Conservation (phyloP, 2,113 vertebrate species). For the Callaeas wilsoni region DNA sequence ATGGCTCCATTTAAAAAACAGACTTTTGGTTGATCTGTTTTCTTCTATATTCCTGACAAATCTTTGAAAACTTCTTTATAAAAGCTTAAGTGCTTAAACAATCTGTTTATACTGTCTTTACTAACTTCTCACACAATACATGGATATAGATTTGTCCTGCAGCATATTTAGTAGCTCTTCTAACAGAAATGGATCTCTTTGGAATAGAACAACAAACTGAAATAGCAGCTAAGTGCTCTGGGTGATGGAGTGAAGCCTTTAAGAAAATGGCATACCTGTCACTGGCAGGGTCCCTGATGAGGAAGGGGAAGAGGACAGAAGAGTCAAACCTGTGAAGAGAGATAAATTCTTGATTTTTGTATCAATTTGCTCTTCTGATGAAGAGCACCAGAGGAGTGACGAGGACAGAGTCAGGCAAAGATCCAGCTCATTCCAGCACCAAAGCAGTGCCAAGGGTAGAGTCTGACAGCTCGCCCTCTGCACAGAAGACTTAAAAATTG, state of each 20-base stretch:
- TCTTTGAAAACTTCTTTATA: neutral
- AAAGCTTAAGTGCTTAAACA: neutral
- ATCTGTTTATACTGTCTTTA: neutral
- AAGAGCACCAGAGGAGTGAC: neutral
- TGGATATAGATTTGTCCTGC: neutral
- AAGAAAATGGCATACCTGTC: slow-evolving; percentile 1
- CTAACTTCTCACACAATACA: neutral
- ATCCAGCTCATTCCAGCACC: neutral
- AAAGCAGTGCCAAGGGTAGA: neutral
- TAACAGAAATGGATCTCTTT: neutral
- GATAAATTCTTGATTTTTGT: neutral
- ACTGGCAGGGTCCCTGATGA: neutral
- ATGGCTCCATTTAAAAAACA: neutral
- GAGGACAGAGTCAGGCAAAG: neutral
- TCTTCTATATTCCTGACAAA: neutral
- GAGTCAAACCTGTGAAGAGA: neutral
- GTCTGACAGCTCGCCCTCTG: neutral
- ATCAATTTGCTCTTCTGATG: neutral
- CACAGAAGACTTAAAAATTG: neutral
- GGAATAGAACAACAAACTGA: neutral
- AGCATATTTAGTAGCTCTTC: neutral
- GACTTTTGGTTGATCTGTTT: neutral
- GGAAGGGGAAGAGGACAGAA: neutral
- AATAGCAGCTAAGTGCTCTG: neutral
- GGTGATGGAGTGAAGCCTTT: neutral